Base-by-base conservation (phyloP, 2,113 vertebrate species). In the Phasianus colchicus region DNA sequence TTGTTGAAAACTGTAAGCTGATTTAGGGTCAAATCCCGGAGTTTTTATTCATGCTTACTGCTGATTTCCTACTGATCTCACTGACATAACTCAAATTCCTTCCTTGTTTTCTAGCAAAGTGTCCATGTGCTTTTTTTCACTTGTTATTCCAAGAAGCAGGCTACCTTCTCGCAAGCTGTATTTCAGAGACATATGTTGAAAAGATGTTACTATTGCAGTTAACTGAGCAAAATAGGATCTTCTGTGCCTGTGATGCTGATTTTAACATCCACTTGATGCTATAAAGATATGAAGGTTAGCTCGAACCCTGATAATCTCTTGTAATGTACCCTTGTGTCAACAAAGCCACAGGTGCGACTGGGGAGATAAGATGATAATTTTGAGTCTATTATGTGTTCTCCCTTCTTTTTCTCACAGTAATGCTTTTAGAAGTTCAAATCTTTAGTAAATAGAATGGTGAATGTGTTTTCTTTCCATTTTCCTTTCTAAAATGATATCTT, bases 21-120 rank as follows among this genome's bases (percentile, higher is more conserved):
- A 74, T 93, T 91, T 70, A 82, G 64, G 96, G 85, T 83, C 87
- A 94, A 83, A 94, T 91, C 67, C 45, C 43, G 92, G 54, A 34
- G 43, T 91, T 87, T 22, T 75, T 81, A 77, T 90, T 83, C 54
- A 83, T 55, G 22, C 50, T 79, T 93, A 90, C 43, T 74, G 76
- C 84, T 87, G 87, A 73, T 78, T 88, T 90, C 86, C 65, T 52
- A 57, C 60, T 89, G 81, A 83, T 94, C 52, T 91, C 58, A 40
- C 32, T 67, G 54, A 27, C 75, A 47, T 70, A 83, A 80, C 61
- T 90, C 34, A 57, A 72, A 47, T 77, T 78, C 48, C 79, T 24
- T 70, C 6, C 80, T 30, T 42, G 36, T 78, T 65, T 92, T 88
- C 48, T 58, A 55, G 67, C 24, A 7, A 65, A 87, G 30, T 58